These are phyloP conservation scores for Leucoraja ocellata DNA, from an alignment of 2,797 vertebrate genomes.

Conservation along the genomic window DNA sequence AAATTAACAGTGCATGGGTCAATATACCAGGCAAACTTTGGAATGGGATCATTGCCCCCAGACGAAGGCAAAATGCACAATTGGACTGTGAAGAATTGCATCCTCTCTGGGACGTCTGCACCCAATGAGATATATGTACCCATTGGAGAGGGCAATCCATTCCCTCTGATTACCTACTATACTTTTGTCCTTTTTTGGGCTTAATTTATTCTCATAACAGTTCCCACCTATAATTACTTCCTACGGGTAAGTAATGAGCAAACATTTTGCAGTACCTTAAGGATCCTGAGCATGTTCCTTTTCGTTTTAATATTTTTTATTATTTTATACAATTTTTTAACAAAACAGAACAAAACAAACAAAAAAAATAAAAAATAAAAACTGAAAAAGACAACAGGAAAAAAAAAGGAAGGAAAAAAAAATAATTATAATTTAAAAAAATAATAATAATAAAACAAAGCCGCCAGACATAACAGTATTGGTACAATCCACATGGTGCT, in stretches of 20 bases:
- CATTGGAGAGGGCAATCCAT: not conserved
- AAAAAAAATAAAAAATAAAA: too few relatives aligned
- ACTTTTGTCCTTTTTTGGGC: not conserved
- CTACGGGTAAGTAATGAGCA: not conserved
- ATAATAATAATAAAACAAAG: too few relatives aligned
- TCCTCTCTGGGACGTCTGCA: not conserved
- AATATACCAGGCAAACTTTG: not conserved
- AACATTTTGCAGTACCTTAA: not conserved
- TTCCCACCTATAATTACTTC: not conserved
- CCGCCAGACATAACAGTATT: too few relatives aligned
- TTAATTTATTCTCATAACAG: not conserved
- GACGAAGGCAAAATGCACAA: not conserved
- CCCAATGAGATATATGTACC: not conserved
- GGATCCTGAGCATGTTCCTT: not conserved
- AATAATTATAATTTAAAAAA: too few relatives aligned
- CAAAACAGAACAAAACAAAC: too few relatives aligned
- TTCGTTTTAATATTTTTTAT: too few relatives aligned
- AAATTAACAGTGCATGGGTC: not conserved
- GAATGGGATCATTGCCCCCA: not conserved
- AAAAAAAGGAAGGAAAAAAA: too few relatives aligned
- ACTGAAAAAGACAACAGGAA: too few relatives aligned
- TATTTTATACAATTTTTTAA: too few relatives aligned
- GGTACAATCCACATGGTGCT: too few relatives aligned
- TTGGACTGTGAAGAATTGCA: not conserved
- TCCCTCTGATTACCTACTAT: not conserved